phyloP scores from a whole-genome alignment of 2,888 invertebrate species.

The Nudaria mundana region DNA sequence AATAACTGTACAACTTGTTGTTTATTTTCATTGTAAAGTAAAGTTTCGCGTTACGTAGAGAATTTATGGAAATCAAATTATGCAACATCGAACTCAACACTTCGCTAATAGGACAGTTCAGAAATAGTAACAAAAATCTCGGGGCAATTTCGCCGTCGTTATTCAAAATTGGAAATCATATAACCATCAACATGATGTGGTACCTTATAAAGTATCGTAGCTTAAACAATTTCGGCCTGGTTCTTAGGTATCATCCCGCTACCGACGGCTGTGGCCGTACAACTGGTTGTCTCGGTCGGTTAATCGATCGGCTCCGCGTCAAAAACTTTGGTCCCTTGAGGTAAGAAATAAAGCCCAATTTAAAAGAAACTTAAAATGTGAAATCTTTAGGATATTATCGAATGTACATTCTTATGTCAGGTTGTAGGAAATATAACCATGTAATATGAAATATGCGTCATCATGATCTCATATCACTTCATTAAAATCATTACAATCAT shows the following conservation, averaged over 20 bases:
- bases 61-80: too few species aligned
- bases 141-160: neutral
- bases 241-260: constrained; percentile 74
- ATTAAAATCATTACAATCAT: constrained; percentile 19
- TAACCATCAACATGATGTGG: constrained; percentile 7
- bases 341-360: constrained; percentile 58
- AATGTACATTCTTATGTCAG: neutral
- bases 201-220: constrained; percentile 26
- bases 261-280: constrained; percentile 73
- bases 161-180: constrained; percentile 7
- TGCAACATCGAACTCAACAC: too few species aligned
- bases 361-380: constrained; percentile 15
- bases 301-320: constrained; percentile 72
- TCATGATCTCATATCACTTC: constrained; percentile 13
- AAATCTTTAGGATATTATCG: constrained; percentile 16
- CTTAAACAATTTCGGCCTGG: constrained; percentile 62
- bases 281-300: constrained; percentile 70
- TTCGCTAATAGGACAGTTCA: too few species aligned
- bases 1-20: too few species aligned
- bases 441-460: constrained; percentile 4
- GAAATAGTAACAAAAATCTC: neutral
- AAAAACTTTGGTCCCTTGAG: constrained; percentile 76
- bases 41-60: too few species aligned
- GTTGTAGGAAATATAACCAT: constrained; percentile 13
- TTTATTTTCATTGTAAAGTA: too few species aligned